A percentile compares a stretch with the other conserved stretches of the same genome.
phyloP scores from a whole-genome alignment of 92 coral and sea anemone genomes.

The Siderastrea radians region DNA sequence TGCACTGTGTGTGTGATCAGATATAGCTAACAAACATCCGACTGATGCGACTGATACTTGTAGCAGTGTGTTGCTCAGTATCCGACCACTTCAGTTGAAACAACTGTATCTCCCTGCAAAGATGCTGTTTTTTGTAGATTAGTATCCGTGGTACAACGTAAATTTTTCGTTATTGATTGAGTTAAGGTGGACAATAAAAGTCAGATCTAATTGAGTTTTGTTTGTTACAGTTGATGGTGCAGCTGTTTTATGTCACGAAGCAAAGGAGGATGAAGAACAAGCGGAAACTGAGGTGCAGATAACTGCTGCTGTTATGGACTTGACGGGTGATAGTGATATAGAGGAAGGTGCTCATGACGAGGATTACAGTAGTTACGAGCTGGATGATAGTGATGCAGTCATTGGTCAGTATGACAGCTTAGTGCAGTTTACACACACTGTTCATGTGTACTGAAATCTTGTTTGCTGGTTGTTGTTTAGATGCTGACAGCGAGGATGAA shows the following conservation, averaged over 20 bases:
- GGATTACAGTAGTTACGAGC: slow-evolving; percentile 82
- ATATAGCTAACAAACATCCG: too few relatives aligned
- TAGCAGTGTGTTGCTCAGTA: too few relatives aligned
- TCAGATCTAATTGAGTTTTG: neutral
- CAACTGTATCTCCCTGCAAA: too few relatives aligned
- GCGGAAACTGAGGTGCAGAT: slow-evolving; percentile 86
- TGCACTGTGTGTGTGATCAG: too few relatives aligned
- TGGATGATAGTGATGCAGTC: slow-evolving; percentile 83
- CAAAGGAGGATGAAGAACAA: slow-evolving; percentile 50
- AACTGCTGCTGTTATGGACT: slow-evolving; percentile 93
- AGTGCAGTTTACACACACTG: neutral
- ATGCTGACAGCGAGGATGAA: slow-evolving; percentile 43
- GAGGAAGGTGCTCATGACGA: slow-evolving; percentile 83
- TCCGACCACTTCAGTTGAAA: too few relatives aligned
- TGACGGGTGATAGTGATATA: slow-evolving; percentile 74
- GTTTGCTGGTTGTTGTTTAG: neutral
- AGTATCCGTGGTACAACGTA: too few relatives aligned
- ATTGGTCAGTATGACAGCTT: slow-evolving; percentile 1
- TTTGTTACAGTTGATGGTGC: neutral
- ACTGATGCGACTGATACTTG: too few relatives aligned
- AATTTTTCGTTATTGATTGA: too few relatives aligned
- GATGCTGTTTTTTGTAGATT: too few relatives aligned
- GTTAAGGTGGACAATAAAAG: neutral
- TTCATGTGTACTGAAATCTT: too few relatives aligned
- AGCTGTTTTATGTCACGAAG: neutral